Conservation (phyloP, 64 coral and sea anemone genomes). For the Pocillopora damicornis region DNA sequence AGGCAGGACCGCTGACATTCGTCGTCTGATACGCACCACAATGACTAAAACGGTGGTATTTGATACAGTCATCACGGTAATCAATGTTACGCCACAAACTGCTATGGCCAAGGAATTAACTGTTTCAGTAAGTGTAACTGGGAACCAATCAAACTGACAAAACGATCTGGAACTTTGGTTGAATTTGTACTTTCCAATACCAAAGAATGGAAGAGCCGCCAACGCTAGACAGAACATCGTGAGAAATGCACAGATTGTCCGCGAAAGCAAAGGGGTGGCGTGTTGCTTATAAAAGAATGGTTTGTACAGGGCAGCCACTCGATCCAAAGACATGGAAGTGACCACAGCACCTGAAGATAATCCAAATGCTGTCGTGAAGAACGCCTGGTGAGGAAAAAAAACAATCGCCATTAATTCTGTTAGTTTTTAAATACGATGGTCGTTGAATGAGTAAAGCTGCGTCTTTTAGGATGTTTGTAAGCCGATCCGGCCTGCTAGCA, state of each 20-base stretch:
- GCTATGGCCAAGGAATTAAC: constrained; percentile 5
- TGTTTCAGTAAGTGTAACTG: not conserved
- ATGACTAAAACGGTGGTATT: constrained; percentile 47
- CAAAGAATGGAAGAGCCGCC: constrained; percentile 40
- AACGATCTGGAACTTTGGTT: constrained; percentile 25
- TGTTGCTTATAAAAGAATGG: constrained; percentile 54
- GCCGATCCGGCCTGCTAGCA: too few species aligned
- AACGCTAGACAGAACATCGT: constrained; percentile 9
- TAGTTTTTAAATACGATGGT: too few species aligned
- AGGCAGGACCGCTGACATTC: constrained; percentile 21
- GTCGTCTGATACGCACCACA: constrained; percentile 12
- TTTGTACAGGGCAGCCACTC: constrained; percentile 34
- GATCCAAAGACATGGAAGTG: constrained; percentile 55
- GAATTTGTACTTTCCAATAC: constrained; percentile 15
- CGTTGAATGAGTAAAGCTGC: too few species aligned
- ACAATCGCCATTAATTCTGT: not conserved
- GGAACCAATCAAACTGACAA: constrained; percentile 53
- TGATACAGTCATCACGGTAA: constrained; percentile 17
- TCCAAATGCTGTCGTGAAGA: constrained; percentile 43
- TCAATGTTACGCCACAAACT: not conserved
- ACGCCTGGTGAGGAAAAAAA: constrained; percentile 24
- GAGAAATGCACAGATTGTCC: constrained; percentile 22
- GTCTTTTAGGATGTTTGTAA: too few species aligned
- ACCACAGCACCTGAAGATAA: constrained; percentile 51
- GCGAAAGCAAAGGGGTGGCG: constrained; percentile 29